Conservation (phyloP, 2,113 vertebrate species). For the Columbina picui region DNA sequence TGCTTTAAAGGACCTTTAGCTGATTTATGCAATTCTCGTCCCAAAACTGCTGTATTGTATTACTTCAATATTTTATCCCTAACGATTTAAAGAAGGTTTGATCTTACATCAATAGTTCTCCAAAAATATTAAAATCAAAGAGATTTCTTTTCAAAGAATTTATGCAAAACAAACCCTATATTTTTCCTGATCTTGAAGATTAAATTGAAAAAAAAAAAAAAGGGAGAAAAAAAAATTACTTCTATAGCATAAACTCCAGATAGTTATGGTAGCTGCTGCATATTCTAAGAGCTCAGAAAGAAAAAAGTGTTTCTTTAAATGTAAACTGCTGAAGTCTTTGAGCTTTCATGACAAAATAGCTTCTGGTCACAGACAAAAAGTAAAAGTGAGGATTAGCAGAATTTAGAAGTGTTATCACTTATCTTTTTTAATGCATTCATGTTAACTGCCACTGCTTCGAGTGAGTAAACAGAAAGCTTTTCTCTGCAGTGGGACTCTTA, state of each 20-base stretch:
- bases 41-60: constrained; percentile 67
- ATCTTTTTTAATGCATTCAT: constrained; percentile 8
- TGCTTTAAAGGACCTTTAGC: constrained; percentile 59
- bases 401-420: not conserved
- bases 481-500: not conserved
- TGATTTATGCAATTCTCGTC: constrained; percentile 69
- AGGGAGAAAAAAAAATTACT: not conserved
- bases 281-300: constrained; percentile 29
- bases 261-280: not conserved
- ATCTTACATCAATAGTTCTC: constrained; percentile 55
- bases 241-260: not conserved
- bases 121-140: constrained; percentile 72
- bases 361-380: constrained; percentile 41
- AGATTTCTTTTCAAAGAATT: constrained; percentile 46
- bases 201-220: not conserved
- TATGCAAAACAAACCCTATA: constrained; percentile 55
- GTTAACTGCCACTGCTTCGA: not conserved
- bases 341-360: constrained; percentile 26
- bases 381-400: not conserved
- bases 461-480: constrained; percentile 2
- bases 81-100: constrained; percentile 68
- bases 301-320: not conserved
- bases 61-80: constrained; percentile 69
- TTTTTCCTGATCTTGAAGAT: constrained; percentile 4
- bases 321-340: not conserved